These are phyloP conservation scores for Platyscapa corneri DNA, from an alignment of 1,140 invertebrate genomes.

Conservation along the genomic window DNA sequence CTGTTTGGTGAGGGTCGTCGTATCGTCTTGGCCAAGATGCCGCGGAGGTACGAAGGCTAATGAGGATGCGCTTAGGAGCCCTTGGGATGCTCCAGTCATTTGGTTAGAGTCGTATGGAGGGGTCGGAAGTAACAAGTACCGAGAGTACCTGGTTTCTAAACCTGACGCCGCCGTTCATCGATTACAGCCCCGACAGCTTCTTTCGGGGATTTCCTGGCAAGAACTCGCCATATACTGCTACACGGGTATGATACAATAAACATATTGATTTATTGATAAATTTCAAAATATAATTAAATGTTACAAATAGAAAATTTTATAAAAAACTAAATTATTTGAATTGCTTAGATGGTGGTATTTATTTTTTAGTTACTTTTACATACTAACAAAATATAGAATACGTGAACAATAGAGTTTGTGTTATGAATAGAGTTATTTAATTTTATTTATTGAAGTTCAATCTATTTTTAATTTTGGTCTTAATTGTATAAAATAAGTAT, in stretches of 20 bases:
- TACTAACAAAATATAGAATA: no score
- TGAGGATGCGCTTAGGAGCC: constrained; percentile 29
- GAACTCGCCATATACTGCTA: constrained; percentile 69
- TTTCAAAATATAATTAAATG: no score
- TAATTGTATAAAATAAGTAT: no score
- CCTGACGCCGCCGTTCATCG: constrained; percentile 60
- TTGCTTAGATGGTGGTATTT: no score
- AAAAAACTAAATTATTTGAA: no score
- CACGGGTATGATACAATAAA: constrained; percentile 59
- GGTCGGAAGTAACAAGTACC: constrained; percentile 64
- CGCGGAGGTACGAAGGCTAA: constrained; percentile 19
- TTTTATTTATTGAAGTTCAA: no score
- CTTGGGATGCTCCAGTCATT: constrained; percentile 67
- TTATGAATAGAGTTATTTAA: no score
- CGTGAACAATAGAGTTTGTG: no score
- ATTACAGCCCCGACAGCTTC: constrained; percentile 60
- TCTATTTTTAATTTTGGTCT: no score
- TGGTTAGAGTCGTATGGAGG: constrained; percentile 74
- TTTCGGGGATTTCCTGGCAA: constrained; percentile 68
- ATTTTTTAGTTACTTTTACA: no score
- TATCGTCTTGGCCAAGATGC: neutral
- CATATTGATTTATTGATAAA: no score
- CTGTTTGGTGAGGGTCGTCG: neutral
- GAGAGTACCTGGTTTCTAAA: constrained; percentile 68
- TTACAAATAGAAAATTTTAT: no score